phyloP scores from a whole-genome alignment of 2,113 vertebrate genomes.

The Eonycteris spelaea region DNA sequence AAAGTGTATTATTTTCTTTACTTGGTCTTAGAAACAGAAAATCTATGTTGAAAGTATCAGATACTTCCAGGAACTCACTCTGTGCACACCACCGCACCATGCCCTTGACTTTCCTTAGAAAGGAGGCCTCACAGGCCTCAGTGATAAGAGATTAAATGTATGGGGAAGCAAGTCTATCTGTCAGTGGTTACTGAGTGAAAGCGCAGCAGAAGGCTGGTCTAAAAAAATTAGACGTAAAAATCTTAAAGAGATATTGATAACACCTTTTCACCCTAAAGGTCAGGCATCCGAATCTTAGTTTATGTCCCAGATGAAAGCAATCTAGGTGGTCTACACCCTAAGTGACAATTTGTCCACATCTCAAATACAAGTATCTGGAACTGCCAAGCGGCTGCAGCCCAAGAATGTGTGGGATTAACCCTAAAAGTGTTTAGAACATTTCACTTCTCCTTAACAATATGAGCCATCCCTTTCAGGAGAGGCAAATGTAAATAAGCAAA shows the following conservation, averaged over 20 bases:
- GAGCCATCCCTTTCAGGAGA: background rate
- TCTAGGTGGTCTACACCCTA: conserved; percentile 16
- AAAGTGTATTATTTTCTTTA: conserved; percentile 54
- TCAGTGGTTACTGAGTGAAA: background rate
- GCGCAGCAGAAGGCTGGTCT: background rate
- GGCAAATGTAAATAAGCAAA: background rate
- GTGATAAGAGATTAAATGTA: background rate
- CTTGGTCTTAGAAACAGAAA: conserved; percentile 61
- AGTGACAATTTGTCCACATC: background rate
- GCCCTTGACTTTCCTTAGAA: background rate
- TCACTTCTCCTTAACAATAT: background rate
- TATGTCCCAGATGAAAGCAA: background rate
- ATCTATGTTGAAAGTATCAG: conserved; percentile 34
- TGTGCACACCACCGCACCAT: background rate
- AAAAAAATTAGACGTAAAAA: background rate
- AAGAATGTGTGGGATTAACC: background rate
- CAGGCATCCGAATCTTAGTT: conserved; percentile 2
- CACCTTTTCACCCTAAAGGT: conserved; percentile 26
- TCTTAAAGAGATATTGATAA: background rate
- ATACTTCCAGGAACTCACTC: conserved; percentile 20
- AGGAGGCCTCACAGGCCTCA: background rate
- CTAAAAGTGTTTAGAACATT: background rate
- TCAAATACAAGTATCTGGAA: background rate
- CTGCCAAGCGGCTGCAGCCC: background rate
- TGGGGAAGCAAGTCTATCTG: background rate